A percentile compares a stretch with the other conserved stretches of the same genome.
These are phyloP conservation scores for Synanthedon vespiformis DNA, from an alignment of 2,888 invertebrate species.

Conservation along the genomic window DNA sequence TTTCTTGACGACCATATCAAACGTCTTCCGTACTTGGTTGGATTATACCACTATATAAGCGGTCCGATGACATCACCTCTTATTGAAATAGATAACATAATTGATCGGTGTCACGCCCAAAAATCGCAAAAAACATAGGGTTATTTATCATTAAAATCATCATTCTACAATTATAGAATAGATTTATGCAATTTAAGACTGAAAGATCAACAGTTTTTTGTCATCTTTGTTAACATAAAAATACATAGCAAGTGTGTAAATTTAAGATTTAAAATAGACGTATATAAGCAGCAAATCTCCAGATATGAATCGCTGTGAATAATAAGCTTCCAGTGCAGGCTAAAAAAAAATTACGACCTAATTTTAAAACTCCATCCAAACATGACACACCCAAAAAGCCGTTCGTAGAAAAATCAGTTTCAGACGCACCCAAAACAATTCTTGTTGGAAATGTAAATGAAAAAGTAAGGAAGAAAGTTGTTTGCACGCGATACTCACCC, in stretches of 20 bases:
- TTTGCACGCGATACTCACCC: constrained; percentile 43
- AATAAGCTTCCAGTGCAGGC: constrained; percentile 5
- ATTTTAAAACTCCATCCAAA: constrained; percentile 18
- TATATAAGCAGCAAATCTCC: not conserved
- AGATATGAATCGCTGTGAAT: not conserved
- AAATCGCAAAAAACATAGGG: constrained; percentile 13
- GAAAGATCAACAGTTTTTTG: not conserved
- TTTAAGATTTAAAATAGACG: not conserved
- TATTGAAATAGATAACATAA: constrained; percentile 51
- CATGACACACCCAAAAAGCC: constrained; percentile 49
- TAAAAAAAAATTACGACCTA: constrained; percentile 40
- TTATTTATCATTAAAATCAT: not conserved
- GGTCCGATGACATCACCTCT: constrained; percentile 51
- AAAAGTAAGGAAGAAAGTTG: constrained; percentile 25
- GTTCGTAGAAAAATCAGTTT: constrained; percentile 9
- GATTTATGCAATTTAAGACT: not conserved
- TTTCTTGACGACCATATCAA: not conserved
- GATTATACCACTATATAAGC: constrained; percentile 4
- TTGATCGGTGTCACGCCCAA: constrained; percentile 55
- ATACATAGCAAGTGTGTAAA: too few species aligned
- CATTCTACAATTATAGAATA: not conserved
- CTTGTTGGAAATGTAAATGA: constrained; percentile 28
- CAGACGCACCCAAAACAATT: constrained; percentile 16
- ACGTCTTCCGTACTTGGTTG: not conserved
- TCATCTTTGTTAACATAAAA: not conserved